Conservation (phyloP, 1,140 invertebrate genomes). For the Bombus difficillimus region DNA sequence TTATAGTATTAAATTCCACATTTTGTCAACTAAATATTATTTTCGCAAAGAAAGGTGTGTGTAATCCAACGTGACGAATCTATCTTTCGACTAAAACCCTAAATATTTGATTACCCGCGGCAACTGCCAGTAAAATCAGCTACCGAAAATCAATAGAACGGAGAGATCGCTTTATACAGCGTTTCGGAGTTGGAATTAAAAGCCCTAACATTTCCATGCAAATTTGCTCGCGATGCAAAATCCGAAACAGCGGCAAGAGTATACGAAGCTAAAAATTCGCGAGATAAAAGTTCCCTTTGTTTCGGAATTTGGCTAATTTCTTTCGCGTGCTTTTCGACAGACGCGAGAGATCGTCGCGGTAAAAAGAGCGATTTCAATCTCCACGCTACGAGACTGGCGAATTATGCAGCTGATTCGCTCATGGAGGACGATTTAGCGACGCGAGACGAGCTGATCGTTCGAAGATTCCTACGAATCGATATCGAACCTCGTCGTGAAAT, state of each 20-base stretch:
- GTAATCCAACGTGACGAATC: no score
- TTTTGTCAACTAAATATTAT: not conserved
- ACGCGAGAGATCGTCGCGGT: not conserved
- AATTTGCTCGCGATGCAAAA: not conserved
- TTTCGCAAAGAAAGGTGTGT: no score
- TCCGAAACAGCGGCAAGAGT: no score
- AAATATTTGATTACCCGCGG: not conserved
- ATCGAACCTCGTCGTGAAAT: not conserved
- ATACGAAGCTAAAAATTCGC: not conserved
- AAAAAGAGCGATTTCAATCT: not conserved
- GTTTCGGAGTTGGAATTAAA: not conserved
- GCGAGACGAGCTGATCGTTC: not conserved
- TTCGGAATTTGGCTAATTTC: not conserved
- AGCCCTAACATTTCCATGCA: not conserved
- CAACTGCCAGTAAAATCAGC: no score
- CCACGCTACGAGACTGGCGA: not conserved
- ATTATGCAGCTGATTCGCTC: conserved; percentile 4
- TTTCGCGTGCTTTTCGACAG: not conserved
- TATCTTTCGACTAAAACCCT: no score
- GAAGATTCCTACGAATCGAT: not conserved
- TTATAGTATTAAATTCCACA: not conserved
- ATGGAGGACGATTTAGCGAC: not conserved
- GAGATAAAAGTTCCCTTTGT: not conserved
- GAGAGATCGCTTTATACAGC: no score
- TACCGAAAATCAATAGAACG: not conserved